Percentiles rank a stretch among this genome's conserved stretches.
Conservation (phyloP, 2,797 vertebrate species). For the Notoglanidium macrostoma region DNA sequence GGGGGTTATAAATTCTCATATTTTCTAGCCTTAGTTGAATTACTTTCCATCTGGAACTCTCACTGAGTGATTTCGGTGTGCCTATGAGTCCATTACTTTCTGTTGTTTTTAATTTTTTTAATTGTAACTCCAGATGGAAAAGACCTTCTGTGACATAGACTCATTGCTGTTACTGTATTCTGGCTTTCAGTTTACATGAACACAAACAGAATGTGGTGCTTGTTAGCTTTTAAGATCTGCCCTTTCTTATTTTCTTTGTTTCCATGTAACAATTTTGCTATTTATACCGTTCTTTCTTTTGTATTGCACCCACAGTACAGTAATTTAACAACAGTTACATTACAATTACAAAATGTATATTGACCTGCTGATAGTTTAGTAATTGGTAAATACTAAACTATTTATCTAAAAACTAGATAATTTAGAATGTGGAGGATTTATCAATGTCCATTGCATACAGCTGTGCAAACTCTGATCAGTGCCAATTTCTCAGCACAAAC, state of each 20-base stretch:
- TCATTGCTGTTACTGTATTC: neutral
- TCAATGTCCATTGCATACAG: neutral
- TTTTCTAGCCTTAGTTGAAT: conserved; percentile 13
- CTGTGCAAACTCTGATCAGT: neutral
- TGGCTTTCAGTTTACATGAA: neutral
- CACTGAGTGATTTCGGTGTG: neutral
- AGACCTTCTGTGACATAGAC: neutral
- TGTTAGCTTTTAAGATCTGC: neutral
- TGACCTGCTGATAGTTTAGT: neutral
- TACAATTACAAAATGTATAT: neutral
- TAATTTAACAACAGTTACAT: neutral
- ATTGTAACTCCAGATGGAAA: conserved; percentile 12
- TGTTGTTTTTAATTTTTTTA: neutral
- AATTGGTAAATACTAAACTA: too few relatives aligned
- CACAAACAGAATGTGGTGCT: too few relatives aligned
- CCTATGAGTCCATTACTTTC: neutral
- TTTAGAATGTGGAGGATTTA: neutral
- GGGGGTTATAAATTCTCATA: neutral
- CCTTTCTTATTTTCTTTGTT: neutral
- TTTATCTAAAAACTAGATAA: too few relatives aligned
- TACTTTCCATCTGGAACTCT: neutral
- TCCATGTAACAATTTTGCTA: neutral
- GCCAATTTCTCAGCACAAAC: neutral
- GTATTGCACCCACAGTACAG: too few relatives aligned
- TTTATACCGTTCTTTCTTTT: neutral